Evolutionary conservation across 2,113 vertebrate genomes (phyloP), one percentile per base, ranked within the genome.

Genomic region (Centropristis striata): DNA sequence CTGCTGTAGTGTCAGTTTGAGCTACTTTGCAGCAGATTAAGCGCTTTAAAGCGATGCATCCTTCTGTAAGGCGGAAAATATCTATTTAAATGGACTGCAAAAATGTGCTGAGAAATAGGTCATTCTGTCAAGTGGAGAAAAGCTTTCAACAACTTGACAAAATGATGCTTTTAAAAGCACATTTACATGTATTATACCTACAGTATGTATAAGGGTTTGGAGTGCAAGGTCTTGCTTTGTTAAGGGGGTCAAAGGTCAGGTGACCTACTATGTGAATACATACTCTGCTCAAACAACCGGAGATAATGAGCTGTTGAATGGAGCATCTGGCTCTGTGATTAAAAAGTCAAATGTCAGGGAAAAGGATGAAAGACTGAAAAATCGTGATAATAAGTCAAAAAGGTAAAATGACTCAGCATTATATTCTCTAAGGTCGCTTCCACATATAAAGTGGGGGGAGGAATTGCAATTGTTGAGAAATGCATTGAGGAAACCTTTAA

Each of bases 71-170:
- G 10, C n/a, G 1, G 36, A 20, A 21, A 60, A 37, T 21, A 36
- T 21, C 11, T n/a, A 20, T 64, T 32, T 47, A 13, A n/a, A 57
- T 5, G 5, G 23, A 10, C 39, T 5, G 20, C n/a, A 3, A 5
- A 16, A 50, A 25, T 50, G 15, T 12, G 7, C 8, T 15, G 11
- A 5, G 3, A 36, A 49, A 23, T 15, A 18, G 9, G 41, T 27
- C 68, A 4, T 15, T 55, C 51, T 28, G 14, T 71, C 69, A 47
- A 5, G 53, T 58, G 41, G 41, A 71, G 21, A 49, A 14, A 39
- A 39, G 14, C 28, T 72, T 25, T 37, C 20, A 59, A 21, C 27
- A 27, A 4, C n/a, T 15, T 18, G 5, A 41, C 3, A n/a, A 21
- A 7, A 5, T 15, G 20, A 64, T 25, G 4, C 13, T 39, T 51